Conservation (phyloP, 2,797 vertebrate genomes). For the Phataginus tetradactyla region DNA sequence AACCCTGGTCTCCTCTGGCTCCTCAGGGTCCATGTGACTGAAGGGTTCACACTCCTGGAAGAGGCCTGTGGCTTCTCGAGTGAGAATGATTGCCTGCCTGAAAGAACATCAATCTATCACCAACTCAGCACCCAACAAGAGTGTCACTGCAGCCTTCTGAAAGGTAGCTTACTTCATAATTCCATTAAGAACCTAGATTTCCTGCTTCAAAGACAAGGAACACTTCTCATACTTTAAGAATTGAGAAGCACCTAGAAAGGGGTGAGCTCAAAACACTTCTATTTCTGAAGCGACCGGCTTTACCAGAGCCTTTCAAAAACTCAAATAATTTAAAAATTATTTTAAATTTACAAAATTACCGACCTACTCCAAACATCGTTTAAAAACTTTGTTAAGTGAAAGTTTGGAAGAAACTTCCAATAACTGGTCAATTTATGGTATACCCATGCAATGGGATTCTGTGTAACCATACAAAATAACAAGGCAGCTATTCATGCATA, state of each 20-base stretch:
- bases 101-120: slow-evolving; percentile 37
- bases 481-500: neutral
- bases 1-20: slow-evolving; percentile 80
- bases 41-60: slow-evolving; percentile 91
- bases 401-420: neutral
- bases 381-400: neutral
- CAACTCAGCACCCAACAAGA: neutral
- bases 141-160: neutral
- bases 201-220: neutral
- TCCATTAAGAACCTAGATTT: neutral
- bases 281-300: neutral
- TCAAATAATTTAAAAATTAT: neutral
- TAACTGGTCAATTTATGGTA: neutral
- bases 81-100: slow-evolving; percentile 92
- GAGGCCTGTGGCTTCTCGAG: slow-evolving; percentile 84
- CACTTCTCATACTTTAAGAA: neutral
- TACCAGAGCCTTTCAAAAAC: neutral
- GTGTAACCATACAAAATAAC: neutral
- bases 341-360: neutral
- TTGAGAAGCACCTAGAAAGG: neutral
- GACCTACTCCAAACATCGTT: neutral
- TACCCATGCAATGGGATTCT: neutral
- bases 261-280: neutral
- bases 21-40: slow-evolving; percentile 52
- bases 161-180: neutral